Percentiles rank a stretch among this genome's conserved stretches.
Conservation (phyloP, 2,888 invertebrate genomes). For the Sepiola atlantica region DNA sequence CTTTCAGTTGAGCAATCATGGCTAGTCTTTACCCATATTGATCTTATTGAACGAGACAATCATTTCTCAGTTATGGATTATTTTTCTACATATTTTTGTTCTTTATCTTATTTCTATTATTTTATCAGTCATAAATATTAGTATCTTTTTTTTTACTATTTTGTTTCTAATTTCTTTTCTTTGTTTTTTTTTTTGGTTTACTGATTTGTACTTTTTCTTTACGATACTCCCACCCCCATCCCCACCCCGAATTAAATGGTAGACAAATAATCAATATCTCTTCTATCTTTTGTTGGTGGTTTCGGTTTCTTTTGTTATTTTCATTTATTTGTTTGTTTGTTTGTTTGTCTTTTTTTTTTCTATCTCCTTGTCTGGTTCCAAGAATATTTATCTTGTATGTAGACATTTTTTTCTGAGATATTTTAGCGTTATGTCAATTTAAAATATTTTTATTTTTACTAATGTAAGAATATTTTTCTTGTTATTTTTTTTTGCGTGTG, state of each 20-base stretch:
- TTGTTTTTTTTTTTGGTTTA: not conserved
- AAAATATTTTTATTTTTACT: not conserved
- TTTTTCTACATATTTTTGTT: not conserved
- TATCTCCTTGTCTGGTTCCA: not conserved
- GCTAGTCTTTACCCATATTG: not conserved
- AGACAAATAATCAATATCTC: not conserved
- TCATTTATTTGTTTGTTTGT: too few species aligned
- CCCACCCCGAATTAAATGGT: not conserved
- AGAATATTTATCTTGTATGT: not conserved
- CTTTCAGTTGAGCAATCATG: conserved; percentile 22
- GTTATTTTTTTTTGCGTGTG: not conserved
- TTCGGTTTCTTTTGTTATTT: not conserved
- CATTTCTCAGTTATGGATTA: not conserved
- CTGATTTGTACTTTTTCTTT: too few species aligned
- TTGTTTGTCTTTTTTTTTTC: not conserved
- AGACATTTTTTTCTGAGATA: not conserved
- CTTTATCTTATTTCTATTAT: not conserved
- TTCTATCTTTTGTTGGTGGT: not conserved
- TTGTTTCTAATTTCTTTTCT: not conserved
- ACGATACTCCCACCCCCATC: not conserved
- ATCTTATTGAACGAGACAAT: not conserved
- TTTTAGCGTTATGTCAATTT: not conserved
- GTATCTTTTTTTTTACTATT: not conserved
- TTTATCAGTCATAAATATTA: not conserved
- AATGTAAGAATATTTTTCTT: not conserved